Evolutionary conservation across 2,888 invertebrate species (phyloP), one percentile per base, ranked within the genome.

Genomic region (Seira sanloemensis): DNA sequence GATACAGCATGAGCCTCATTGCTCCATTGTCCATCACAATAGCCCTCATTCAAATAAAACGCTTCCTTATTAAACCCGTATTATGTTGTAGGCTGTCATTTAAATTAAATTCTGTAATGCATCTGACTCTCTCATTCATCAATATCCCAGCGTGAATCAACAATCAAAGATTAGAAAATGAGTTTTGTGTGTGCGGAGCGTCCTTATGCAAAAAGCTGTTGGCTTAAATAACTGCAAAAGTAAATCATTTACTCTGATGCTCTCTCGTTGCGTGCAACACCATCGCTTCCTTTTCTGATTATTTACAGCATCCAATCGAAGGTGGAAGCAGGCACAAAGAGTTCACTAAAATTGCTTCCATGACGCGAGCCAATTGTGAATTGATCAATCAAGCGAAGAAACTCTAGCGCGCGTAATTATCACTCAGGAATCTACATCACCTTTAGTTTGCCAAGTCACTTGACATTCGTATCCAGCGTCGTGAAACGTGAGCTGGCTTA

Each of bases 401-500:
- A 7, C 68, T 69, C 68, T 58, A 77, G 54, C 46, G 25, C 46
- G 68, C 2, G 24, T 37, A 77, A 77, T 69, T 19, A 27, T 77
- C 68, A 54, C 19, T 77, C 21, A 12, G 18, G n/a, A 58, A 69
- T 77, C 58, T 68, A 77, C 77, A 77, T 68, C 67, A 76, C 50
- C 46, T 23, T 26, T 19, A 58, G 50, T 46, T 73, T 26, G 72
- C n/a, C 18, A 58, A 58, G 58, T 19, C 65, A 78, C 23, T 58
- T 4, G 5, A 37, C 12, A 37, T 37, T 37, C 12, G 58, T 81
- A 82, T 76, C 77, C 82, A 82, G 82, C 65, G 19, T 46, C 37
- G 82, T 58, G 77, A 73, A 72, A 82, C 76, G 77, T 73, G 77
- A 75, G 68, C 46, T 58, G 7, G 27, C 78, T 78, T 83, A 77